These are phyloP conservation scores for Drosophila mimetica DNA, from an alignment of 2,888 invertebrate genomes.

Conservation along the genomic window DNA sequence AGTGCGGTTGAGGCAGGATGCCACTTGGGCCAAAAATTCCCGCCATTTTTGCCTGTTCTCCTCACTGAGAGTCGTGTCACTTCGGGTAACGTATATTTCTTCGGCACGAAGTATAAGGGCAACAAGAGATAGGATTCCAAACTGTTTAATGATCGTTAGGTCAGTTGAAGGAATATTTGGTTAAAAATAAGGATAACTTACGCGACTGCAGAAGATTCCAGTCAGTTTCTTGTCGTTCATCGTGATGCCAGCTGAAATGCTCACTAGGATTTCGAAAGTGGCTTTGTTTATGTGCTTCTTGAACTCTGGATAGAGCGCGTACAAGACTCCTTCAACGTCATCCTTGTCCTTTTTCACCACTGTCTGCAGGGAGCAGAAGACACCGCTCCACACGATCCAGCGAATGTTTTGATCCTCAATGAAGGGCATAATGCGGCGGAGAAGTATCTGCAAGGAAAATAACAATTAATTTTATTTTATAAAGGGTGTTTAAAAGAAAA, in stretches of 20 bases:
- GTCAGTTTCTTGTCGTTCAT: constrained; percentile 82
- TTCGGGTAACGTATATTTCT: constrained; percentile 75
- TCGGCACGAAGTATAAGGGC: constrained; percentile 82
- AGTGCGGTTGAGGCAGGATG: constrained; percentile 82
- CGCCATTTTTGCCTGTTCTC: constrained; percentile 80
- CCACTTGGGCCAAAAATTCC: constrained; percentile 81
- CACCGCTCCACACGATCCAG: constrained; percentile 83
- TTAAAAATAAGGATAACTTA: constrained; percentile 61
- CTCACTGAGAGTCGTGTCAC: constrained; percentile 69
- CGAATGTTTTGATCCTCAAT: constrained; percentile 80
- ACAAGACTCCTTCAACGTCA: constrained; percentile 82
- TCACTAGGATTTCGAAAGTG: constrained; percentile 81
- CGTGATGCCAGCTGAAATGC: constrained; percentile 79
- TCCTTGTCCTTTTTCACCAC: constrained; percentile 84
- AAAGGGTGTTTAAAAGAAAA: too few relatives aligned
- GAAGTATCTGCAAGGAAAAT: constrained; percentile 86
- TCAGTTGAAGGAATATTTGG: neutral
- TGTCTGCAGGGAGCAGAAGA: constrained; percentile 82
- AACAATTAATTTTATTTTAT: too few relatives aligned
- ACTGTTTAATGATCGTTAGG: constrained; percentile 62
- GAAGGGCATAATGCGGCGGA: constrained; percentile 88
- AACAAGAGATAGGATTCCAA: constrained; percentile 83
- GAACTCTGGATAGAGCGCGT: constrained; percentile 83
- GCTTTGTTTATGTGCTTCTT: constrained; percentile 82
- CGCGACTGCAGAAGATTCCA: constrained; percentile 83